A percentile compares a stretch with the other conserved stretches of the same genome.
These are phyloP conservation scores for Bombus consobrinus DNA, from an alignment of 1,140 invertebrate species.

Conservation along the genomic window DNA sequence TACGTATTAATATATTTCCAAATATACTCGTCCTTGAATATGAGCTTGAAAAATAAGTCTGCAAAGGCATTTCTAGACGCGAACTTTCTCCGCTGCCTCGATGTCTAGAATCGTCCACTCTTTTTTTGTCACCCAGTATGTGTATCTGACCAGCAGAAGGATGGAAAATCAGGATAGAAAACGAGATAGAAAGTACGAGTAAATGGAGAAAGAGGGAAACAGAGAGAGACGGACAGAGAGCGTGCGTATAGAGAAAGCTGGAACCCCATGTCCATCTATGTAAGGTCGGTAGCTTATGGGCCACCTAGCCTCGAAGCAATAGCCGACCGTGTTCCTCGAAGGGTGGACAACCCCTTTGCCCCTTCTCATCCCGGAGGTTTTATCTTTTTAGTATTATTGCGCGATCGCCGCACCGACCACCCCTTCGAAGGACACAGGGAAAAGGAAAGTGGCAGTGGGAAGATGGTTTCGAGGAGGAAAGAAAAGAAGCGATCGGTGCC, in stretches of 20 bases:
- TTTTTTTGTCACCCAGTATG: not conserved
- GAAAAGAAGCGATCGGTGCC: not conserved
- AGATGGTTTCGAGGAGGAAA: not conserved
- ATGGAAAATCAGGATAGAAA: not conserved
- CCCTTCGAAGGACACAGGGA: slow-evolving; percentile 43
- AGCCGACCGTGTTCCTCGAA: slow-evolving; percentile 71
- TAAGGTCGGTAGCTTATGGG: slow-evolving; percentile 76
- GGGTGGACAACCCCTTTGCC: slow-evolving; percentile 69
- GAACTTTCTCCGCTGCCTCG: too few species aligned
- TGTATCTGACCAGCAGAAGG: not conserved
- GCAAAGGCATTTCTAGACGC: too few species aligned
- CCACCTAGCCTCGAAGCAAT: slow-evolving; percentile 74
- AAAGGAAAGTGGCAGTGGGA: slow-evolving; percentile 7
- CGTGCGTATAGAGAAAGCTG: not conserved
- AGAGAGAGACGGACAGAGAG: not conserved
- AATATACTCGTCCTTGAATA: too few species aligned
- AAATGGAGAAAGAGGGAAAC: not conserved
- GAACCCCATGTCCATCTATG: slow-evolving; percentile 58
- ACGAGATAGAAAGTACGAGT: not conserved
- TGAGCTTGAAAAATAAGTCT: not conserved
- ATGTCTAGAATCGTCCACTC: not conserved
- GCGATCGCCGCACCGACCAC: slow-evolving; percentile 74
- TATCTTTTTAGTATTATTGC: slow-evolving; percentile 83
- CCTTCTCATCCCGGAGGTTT: slow-evolving; percentile 72
- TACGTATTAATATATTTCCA: not conserved